phyloP scores from a whole-genome alignment of 2,113 vertebrate genomes.

The Etheostoma spectabile region DNA sequence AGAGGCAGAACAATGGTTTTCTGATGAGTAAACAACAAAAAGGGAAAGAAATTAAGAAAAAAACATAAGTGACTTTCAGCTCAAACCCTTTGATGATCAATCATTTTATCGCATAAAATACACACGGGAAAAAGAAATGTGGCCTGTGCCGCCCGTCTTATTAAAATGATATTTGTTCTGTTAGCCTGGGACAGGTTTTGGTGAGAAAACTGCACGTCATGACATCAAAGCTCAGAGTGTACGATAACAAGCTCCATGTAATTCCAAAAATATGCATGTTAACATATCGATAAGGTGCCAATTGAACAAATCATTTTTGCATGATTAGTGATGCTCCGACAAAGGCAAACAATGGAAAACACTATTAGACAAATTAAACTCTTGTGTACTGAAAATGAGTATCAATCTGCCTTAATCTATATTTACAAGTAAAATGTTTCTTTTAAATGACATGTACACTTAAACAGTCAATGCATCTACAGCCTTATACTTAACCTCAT shows the following conservation, averaged over 20 bases:
- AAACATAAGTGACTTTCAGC: constrained; percentile 7
- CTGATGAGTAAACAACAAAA: constrained; percentile 36
- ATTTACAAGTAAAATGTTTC: constrained; percentile 69
- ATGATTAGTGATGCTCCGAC: constrained; percentile 62
- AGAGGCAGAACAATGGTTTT: constrained; percentile 39
- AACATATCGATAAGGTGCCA: constrained; percentile 66
- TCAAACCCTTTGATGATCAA: constrained; percentile 34
- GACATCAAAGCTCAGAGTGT: constrained; percentile 47
- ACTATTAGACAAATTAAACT: constrained; percentile 53
- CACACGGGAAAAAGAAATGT: constrained; percentile 13
- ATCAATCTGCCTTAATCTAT: constrained; percentile 47
- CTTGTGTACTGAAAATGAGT: constrained; percentile 39
- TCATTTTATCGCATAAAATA: constrained; percentile 19
- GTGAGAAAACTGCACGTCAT: constrained; percentile 44
- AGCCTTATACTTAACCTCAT: constrained; percentile 51
- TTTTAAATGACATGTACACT: constrained; percentile 58
- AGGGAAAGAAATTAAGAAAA: constrained; percentile 29
- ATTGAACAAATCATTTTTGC: constrained; percentile 54
- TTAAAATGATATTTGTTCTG: constrained; percentile 21
- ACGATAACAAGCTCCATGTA: constrained; percentile 41
- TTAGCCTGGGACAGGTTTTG: constrained; percentile 20
- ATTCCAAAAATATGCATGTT: constrained; percentile 27
- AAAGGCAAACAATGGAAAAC: constrained; percentile 82
- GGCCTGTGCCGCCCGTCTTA: constrained; percentile 11
- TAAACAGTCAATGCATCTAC: constrained; percentile 56